Evolutionary conservation across 2,888 invertebrate genomes (phyloP).

Genomic region (Chymomyza procnemis): DNA sequence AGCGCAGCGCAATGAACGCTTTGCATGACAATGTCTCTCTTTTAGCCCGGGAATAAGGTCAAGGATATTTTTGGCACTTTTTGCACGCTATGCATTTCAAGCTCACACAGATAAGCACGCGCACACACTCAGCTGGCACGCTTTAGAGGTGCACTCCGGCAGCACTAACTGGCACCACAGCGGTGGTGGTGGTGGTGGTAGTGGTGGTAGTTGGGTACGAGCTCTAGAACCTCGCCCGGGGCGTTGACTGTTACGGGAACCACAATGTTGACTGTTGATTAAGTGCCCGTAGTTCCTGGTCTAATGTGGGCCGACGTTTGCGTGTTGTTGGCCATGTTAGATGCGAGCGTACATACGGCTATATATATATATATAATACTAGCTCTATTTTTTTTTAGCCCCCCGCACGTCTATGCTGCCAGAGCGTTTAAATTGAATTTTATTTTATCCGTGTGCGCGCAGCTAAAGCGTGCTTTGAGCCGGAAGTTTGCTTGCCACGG

Average conservation of each 20-base stretch:
- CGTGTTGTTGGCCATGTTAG: conserved; percentile 36
- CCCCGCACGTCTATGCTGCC: background rate
- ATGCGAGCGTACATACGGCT: background rate
- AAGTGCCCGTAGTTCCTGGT: conserved; percentile 26
- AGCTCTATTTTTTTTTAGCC: background rate
- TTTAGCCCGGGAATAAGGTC: conserved; percentile 47
- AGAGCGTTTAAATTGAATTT: conserved; percentile 29
- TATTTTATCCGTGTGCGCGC: conserved; percentile 21
- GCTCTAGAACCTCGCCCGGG: background rate
- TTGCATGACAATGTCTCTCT: conserved; percentile 44
- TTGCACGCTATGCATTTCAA: conserved; percentile 26
- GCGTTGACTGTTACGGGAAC: background rate
- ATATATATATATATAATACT: background rate
- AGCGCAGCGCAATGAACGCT: conserved; percentile 22
- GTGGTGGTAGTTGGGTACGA: background rate
- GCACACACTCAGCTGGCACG: background rate
- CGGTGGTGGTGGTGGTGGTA: background rate
- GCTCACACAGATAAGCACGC: background rate
- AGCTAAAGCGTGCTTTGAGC: conserved; percentile 20
- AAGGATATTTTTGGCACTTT: conserved; percentile 48
- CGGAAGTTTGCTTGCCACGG: conserved; percentile 40
- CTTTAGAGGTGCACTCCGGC: conserved; percentile 5
- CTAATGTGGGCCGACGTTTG: conserved; percentile 20
- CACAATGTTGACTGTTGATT: conserved; percentile 30
- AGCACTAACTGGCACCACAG: conserved; percentile 3